Conservation (phyloP, 92 coral and sea anemone species). For the Muricea muricata region DNA sequence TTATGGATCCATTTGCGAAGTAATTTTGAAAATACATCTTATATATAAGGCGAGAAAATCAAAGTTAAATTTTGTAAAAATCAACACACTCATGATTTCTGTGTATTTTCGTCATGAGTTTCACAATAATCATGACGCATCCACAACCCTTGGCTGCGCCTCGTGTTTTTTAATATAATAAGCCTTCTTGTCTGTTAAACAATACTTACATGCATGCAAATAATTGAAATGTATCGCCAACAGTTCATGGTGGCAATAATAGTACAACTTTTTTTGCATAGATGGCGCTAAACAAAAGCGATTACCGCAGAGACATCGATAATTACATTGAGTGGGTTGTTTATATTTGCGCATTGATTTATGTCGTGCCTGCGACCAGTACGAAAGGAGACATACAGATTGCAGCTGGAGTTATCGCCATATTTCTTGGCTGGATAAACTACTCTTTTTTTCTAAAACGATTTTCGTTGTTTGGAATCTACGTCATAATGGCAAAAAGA, state of each 20-base stretch:
- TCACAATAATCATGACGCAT: too few species aligned
- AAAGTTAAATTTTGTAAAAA: too few species aligned
- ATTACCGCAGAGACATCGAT: conserved; percentile 65
- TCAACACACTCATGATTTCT: too few species aligned
- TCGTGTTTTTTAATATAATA: too few species aligned
- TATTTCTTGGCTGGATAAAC: conserved; percentile 32
- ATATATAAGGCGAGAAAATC: too few species aligned
- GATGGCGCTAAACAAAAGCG: neutral
- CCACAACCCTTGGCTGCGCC: too few species aligned
- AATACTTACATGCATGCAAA: too few species aligned
- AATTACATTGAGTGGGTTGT: conserved; percentile 87
- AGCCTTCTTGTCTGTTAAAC: too few species aligned
- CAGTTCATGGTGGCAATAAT: neutral
- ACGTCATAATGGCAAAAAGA: conserved; percentile 72
- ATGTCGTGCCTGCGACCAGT: conserved; percentile 54
- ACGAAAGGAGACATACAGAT: conserved; percentile 5
- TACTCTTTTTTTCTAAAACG: conserved; percentile 66
- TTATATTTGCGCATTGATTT: conserved; percentile 67
- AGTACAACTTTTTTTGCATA: neutral
- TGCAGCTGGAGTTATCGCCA: conserved; percentile 1
- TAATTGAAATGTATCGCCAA: neutral
- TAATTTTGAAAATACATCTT: too few species aligned
- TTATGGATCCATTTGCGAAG: too few species aligned
- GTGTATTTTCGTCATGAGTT: too few species aligned
- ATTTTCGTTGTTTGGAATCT: conserved; percentile 80